Base-by-base conservation (phyloP, 2,888 invertebrate species). In the Luperina testacea region DNA sequence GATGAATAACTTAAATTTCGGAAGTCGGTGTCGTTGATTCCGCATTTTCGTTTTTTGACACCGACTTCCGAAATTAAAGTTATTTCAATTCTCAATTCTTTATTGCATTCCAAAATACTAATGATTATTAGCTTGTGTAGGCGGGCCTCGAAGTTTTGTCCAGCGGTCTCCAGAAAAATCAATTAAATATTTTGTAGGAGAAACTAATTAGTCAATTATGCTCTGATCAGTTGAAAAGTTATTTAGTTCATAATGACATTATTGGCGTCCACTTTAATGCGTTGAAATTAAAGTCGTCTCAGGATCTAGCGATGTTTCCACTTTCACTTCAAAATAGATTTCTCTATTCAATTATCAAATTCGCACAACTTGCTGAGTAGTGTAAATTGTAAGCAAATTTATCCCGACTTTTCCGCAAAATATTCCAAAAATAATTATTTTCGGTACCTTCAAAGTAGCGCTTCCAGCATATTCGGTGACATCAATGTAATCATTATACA, bases 401-500 rank as follows among this genome's bases (percentile, higher is more conserved):
- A 51, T 51, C 11, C 4, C 32, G 57, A 45, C 7, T 45, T 48
- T 69, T 20, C 27, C 17, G 6, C 32, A 32, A 68, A 78, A 51
- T 63, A 63, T 57, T 61, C 15, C 32, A 15, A 6, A 45, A 70
- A 67, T 75, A 78, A 85, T 72, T 51, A 70, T 65, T 73, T 17
- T 7, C 24, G 4, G 45, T 48, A 24, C 13, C 8, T 38, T 53
- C 51, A 78, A 81, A 87, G 75, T 45, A 68, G 17, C 82, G 69
- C 73, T 86, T 84, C 79, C 78, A 80, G 78, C 59, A 64, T 77
- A 79, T 83, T 79, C 61, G 59, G 74, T 73, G 88, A 84, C 80
- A 79, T 86, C 83, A 63, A 68, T 81, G 89, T 88, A 86, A 88
- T 88, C 84, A 88, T 89, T 88, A 88, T 85, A 85, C 77, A 77